Evolutionary conservation across 2,113 vertebrate species (phyloP).

Genomic region (Corythoichthys intestinalis): DNA sequence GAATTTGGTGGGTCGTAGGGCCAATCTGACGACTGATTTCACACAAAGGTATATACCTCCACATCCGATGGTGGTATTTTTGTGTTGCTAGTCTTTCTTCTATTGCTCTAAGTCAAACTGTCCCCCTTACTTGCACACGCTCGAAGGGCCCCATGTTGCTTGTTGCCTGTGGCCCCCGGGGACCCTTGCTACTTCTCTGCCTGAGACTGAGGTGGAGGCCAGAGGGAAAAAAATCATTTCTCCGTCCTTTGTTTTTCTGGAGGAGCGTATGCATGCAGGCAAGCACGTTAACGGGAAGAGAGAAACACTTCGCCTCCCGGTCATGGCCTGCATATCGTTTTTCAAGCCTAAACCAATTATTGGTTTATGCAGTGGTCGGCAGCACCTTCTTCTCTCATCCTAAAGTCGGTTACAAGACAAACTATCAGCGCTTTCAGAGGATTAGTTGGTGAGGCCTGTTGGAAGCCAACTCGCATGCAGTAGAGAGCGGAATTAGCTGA

Average conservation of each 20-base stretch:
- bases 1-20: too few relatives aligned
- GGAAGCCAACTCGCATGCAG: conserved; percentile 19
- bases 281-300: conserved; percentile 43
- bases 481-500: neutral
- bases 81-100: too few relatives aligned
- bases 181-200: too few relatives aligned
- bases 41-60: too few relatives aligned
- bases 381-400: conserved; percentile 54
- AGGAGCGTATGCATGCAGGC: conserved; percentile 39
- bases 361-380: conserved; percentile 57
- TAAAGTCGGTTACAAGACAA: conserved; percentile 59
- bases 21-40: too few relatives aligned
- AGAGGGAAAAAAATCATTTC: conserved; percentile 50
- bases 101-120: too few relatives aligned
- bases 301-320: conserved; percentile 43
- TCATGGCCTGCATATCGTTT: conserved; percentile 49
- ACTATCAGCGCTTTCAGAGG: conserved; percentile 55
- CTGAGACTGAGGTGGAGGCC: conserved; percentile 60
- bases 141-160: too few relatives aligned
- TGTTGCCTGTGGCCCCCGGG: too few relatives aligned
- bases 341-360: conserved; percentile 65
- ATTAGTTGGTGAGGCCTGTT: conserved; percentile 43
- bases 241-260: conserved; percentile 62
- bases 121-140: too few relatives aligned
- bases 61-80: too few relatives aligned